phyloP scores from a whole-genome alignment of 1,140 invertebrate species.

The Bombus turneri region DNA sequence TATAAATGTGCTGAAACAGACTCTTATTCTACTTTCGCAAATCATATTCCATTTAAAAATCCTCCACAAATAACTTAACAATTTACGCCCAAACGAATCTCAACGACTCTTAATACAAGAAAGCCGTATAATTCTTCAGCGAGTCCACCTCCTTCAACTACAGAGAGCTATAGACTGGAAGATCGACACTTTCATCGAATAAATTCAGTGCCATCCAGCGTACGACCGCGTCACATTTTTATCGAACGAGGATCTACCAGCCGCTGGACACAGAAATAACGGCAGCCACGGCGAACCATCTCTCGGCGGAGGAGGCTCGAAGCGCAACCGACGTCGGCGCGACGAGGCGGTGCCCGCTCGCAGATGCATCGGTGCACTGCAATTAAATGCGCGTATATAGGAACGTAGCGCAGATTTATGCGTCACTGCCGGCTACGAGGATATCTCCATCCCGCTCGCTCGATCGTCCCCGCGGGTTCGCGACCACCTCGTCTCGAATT shows the following conservation, averaged over 20 bases:
- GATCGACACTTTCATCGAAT: background rate
- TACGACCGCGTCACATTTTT: constrained; percentile 24
- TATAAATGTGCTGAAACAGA: background rate
- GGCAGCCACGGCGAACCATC: constrained; percentile 4
- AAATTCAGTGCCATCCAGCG: background rate
- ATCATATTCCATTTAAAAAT: background rate
- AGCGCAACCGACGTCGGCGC: constrained; percentile 44
- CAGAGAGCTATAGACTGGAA: background rate
- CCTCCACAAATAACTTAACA: too few species aligned
- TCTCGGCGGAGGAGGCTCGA: constrained; percentile 16
- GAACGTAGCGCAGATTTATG: constrained; percentile 66
- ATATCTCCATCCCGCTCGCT: constrained; percentile 40
- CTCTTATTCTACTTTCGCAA: background rate
- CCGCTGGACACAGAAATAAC: constrained; percentile 40
- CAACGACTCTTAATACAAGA: background rate
- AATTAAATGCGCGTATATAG: constrained; percentile 65
- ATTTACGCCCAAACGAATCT: background rate
- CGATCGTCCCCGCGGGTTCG: constrained; percentile 3
- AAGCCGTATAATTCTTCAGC: background rate
- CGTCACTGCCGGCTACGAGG: constrained; percentile 67
- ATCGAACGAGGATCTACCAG: constrained; percentile 30
- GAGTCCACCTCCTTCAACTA: background rate
- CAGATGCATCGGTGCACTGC: constrained; percentile 61
- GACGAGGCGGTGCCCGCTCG: constrained; percentile 42
- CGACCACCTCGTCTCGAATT: constrained; percentile 6